Evolutionary conservation across 2,113 vertebrate species (phyloP), one percentile per base, ranked within the genome.

Genomic region (Dolichallabes microphthalmus): DNA sequence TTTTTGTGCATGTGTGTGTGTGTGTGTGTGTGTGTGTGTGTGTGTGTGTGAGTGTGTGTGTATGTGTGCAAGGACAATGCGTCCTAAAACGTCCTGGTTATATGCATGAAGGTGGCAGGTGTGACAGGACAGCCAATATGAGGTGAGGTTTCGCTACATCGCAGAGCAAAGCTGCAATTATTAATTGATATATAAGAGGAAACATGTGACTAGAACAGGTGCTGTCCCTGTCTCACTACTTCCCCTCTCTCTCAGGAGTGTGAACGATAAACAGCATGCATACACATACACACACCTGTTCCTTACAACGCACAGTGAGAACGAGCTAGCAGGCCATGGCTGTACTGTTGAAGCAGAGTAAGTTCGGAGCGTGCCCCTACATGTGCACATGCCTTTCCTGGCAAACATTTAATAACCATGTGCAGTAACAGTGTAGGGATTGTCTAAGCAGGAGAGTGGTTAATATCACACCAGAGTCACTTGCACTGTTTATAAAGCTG

Each of bases 171-270:
- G 50, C 68, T 86, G 50, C 60, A 69, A 71, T 71, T 82, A 14
- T 45, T 35, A 86, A 86, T 55, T 80, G 57, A 88, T 73, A 61
- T 80, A 75, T 73, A 80, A 83, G 78, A n/a, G 50, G 69, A 87
- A 80, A 64, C 82, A 82, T 83, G 86, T 87, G 82, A 84, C 82
- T 66, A n/a, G 66, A 74, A 69, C 83, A 85, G 79, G 85, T 81
- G 78, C 68, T 75, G 68, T 45, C 82, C 76, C 85, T n/a, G 63
- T 77, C 53, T 68, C 76, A 83, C 27, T 79, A 68, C 68, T 88
- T 83, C 87, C 84, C 87, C 84, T 88, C 52, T 85, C 80, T 69
- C 84, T 74, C 57, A 57, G 66, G 84, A 86, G 74, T 57, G 69
- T 73, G 17, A 80, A 74, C 66, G 35, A 81, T 69, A 74, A 81